Percentiles rank a stretch among this genome's conserved stretches.
phyloP scores from a whole-genome alignment of 2,888 invertebrate genomes.

The Horisme vitalbata region DNA sequence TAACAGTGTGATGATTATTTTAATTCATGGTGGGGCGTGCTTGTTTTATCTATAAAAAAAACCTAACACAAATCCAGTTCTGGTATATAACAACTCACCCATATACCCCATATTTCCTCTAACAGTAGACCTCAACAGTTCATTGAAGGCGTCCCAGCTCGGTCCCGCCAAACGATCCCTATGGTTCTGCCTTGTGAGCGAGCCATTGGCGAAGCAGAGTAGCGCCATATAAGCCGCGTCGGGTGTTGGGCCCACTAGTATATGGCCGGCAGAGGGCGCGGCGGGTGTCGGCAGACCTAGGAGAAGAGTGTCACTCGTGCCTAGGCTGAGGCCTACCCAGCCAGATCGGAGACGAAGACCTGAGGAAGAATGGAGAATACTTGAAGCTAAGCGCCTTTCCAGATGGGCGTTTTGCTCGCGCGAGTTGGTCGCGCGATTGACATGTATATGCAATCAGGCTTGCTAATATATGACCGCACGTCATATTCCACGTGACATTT shows the following conservation, averaged over 20 bases:
- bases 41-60: too few relatives aligned
- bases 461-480: too few relatives aligned
- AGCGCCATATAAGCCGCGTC: conserved; percentile 92
- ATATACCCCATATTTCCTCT: conserved; percentile 97
- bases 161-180: conserved; percentile 87
- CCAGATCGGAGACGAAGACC: conserved; percentile 91
- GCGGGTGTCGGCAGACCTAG: conserved; percentile 87
- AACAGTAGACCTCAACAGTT: conserved; percentile 90
- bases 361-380: conserved; percentile 33
- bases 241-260: conserved; percentile 93
- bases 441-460: too few relatives aligned
- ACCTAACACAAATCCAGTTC: too few relatives aligned
- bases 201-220: conserved; percentile 97
- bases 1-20: too few relatives aligned
- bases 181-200: conserved; percentile 93
- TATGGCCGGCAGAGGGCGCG: conserved; percentile 89
- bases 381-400: too few relatives aligned
- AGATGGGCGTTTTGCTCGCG: too few relatives aligned
- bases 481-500: too few relatives aligned
- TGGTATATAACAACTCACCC: conserved; percentile 73
- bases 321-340: conserved; percentile 94
- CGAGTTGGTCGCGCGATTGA: too few relatives aligned
- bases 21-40: too few relatives aligned
- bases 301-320: conserved; percentile 97
- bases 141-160: conserved; percentile 93